Evolutionary conservation across 2,888 invertebrate species (phyloP), one percentile per base, ranked within the genome.

Genomic region (Panzeria rudis): DNA sequence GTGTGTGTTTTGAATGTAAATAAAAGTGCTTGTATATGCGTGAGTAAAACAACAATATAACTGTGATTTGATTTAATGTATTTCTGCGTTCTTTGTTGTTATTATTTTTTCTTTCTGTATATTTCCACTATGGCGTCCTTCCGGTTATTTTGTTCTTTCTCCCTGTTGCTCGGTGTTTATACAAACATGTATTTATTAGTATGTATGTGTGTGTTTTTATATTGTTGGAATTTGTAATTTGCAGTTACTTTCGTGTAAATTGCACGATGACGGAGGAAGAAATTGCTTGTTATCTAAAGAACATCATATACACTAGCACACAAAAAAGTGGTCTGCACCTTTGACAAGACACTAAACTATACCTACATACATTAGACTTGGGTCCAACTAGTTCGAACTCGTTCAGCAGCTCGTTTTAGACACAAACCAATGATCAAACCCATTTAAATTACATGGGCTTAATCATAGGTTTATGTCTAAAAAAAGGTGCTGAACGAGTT

Each of bases 31-130:
- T 66, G 66, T 68, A 23, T 44, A 15, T 56, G 56, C 64, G 15
- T 66, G 35, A 61, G 35, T 72, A 77, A n/a, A 81, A 69, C 52
- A 72, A 68, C 68, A 78, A n/a, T 47, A 73, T 35, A 77, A 75
- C 82, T 32, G 73, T 75, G 82, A 82, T 82, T 85, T 82, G 82
- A 82, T 78, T 82, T 64, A 85, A 85, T 85, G 78, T 85, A 85
- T 78, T 75, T 78, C 62, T 62, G 41, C 68, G 23, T 50, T 50
- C 29, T 64, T 35, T 68, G 11, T 64, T 69, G 50, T 44, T 52
- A 20, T 64, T 62, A n/a, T 59, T 44, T 56, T n/a, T n/a, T n/a
- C n/a, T n/a, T 15, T 59, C 23, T 75, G 47, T 56, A 82, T 68
- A 79, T 59, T 50, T 78, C 78, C 54, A 73, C 81, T 69, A 85